These are phyloP conservation scores for Saccopteryx bilineata DNA, from an alignment of 2,113 vertebrate genomes.

Conservation along the genomic window DNA sequence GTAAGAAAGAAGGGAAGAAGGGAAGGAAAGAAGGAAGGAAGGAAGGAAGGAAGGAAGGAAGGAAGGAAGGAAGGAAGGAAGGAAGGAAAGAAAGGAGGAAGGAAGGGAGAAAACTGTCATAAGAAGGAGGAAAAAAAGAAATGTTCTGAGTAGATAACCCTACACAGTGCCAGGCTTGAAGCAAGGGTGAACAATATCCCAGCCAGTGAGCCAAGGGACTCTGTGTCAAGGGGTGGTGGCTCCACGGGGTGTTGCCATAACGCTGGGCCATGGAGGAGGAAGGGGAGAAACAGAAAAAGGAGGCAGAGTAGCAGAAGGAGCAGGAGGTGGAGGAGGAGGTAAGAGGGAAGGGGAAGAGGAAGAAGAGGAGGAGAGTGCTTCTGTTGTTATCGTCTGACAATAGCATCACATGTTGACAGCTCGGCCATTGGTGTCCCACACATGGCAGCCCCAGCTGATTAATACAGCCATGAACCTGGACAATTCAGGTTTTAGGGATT, in stretches of 20 bases:
- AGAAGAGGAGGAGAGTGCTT: not conserved
- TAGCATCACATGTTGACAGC: rapidly evolving
- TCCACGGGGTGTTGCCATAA: not conserved
- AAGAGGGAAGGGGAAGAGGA: rapidly evolving
- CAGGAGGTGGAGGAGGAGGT: rapidly evolving
- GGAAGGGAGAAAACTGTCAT: too few relatives aligned
- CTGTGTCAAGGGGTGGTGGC: not conserved
- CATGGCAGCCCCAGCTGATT: not conserved
- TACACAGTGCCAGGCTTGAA: not conserved
- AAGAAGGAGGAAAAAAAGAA: too few relatives aligned
- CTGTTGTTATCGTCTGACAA: not conserved
- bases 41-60: too few relatives aligned
- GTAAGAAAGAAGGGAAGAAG: too few relatives aligned
- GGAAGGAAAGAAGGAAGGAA: too few relatives aligned
- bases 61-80: too few relatives aligned
- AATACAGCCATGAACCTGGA: not conserved
- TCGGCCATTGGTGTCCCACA: not conserved
- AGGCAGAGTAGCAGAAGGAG: not conserved
- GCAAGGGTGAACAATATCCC: not conserved
- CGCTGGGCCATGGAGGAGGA: not conserved
- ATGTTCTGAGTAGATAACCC: too few relatives aligned
- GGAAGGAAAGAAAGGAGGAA: too few relatives aligned
- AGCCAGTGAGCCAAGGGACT: not conserved
- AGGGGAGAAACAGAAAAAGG: not conserved
- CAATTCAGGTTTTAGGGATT: not conserved